Evolutionary conservation across 2,888 invertebrate genomes (phyloP).

Genomic region (Monochamus alternatus): DNA sequence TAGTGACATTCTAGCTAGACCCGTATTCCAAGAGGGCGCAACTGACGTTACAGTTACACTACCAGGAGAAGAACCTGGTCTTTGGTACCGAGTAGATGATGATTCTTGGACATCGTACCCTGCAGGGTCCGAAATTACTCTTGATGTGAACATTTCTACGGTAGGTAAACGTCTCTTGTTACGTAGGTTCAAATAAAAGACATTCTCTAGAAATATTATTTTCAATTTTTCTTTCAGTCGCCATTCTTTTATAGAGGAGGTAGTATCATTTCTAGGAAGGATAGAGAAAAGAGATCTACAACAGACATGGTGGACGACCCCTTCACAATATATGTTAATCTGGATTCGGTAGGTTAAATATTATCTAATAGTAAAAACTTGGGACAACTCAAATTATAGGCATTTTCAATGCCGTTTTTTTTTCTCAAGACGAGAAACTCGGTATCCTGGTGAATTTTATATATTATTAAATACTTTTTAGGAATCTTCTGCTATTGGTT

Average conservation of each 20-base stretch:
- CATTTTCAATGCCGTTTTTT: too few relatives aligned
- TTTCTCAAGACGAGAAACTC: too few relatives aligned
- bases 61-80: background rate
- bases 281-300: constrained; percentile 51
- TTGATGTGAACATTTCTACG: constrained; percentile 1
- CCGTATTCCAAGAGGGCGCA: constrained; percentile 1
- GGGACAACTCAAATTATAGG: too few relatives aligned
- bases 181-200: background rate
- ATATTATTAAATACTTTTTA: constrained; percentile 50
- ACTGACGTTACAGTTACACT: background rate
- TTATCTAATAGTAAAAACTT: too few relatives aligned
- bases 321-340: constrained; percentile 55
- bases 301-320: constrained; percentile 57
- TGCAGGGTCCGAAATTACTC: background rate
- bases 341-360: constrained; percentile 51
- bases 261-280: constrained; percentile 59
- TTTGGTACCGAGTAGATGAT: constrained; percentile 24
- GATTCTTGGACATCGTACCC: background rate
- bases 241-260: constrained; percentile 63
- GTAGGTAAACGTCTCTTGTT: too few relatives aligned
- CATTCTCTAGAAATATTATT: background rate
- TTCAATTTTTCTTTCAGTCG: constrained; percentile 52
- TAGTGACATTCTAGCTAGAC: constrained; percentile 17
- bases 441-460: too few relatives aligned
- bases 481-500: constrained; percentile 80